These are phyloP conservation scores for Pemphredon lugubris DNA, from an alignment of 2,888 invertebrate species.

Conservation along the genomic window DNA sequence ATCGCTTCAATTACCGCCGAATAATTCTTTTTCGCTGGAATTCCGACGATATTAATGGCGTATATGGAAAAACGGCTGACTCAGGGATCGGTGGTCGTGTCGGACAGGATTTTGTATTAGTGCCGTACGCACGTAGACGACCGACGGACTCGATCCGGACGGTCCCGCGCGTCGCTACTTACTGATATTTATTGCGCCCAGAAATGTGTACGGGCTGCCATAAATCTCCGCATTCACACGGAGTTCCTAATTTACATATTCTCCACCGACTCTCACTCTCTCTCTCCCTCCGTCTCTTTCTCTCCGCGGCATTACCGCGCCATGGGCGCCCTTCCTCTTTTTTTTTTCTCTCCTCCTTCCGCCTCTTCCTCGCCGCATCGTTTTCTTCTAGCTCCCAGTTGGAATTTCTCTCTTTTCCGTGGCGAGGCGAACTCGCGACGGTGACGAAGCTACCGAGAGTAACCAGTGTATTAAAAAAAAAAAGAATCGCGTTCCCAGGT, in stretches of 20 bases:
- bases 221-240: slow-evolving; percentile 81
- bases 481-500: no score
- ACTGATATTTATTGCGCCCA: slow-evolving; percentile 81
- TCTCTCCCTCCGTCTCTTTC: slow-evolving; percentile 27
- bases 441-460: no score
- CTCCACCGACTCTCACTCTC: slow-evolving; percentile 65
- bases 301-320: slow-evolving; percentile 16
- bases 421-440: neutral
- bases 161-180: slow-evolving; percentile 79
- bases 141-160: slow-evolving; percentile 66
- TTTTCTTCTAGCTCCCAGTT: slow-evolving; percentile 16
- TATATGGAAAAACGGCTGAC: slow-evolving; percentile 10
- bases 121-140: slow-evolving; percentile 17
- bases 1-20: no score
- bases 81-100: slow-evolving; percentile 19
- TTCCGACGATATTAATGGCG: slow-evolving; percentile 31
- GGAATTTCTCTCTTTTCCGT: slow-evolving; percentile 26
- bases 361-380: slow-evolving; percentile 31
- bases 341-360: slow-evolving; percentile 36
- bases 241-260: slow-evolving; percentile 81
- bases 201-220: slow-evolving; percentile 80
- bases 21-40: slow-evolving; percentile 48
- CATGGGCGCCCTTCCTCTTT: slow-evolving; percentile 30
- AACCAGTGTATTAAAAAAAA: no score
- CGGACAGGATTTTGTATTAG: slow-evolving; percentile 11